Percentiles rank a stretch among this genome's conserved stretches.
These are phyloP conservation scores for Porites australiensis DNA, from an alignment of 64 coral and sea anemone genomes.

Conservation along the genomic window DNA sequence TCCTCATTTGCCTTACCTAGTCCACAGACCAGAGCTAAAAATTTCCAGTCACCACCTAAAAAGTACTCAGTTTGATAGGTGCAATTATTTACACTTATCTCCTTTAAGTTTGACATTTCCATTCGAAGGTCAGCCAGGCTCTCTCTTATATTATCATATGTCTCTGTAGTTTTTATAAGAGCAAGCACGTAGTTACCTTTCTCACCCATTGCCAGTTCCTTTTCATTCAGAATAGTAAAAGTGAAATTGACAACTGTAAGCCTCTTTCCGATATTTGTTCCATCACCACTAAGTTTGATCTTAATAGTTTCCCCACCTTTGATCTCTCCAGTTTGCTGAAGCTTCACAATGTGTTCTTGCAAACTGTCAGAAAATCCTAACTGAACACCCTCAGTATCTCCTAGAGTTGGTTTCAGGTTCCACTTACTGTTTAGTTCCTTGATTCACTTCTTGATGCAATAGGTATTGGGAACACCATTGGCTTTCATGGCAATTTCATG, in stretches of 20 bases:
- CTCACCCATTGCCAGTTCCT: constrained; percentile 60
- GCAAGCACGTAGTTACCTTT: constrained; percentile 72
- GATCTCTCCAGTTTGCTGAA: constrained; percentile 1
- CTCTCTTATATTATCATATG: constrained; percentile 46
- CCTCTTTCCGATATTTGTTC: constrained; percentile 63
- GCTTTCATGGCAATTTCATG: constrained; percentile 70
- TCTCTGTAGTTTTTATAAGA: constrained; percentile 52
- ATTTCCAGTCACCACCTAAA: constrained; percentile 73
- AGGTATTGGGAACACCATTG: constrained; percentile 47
- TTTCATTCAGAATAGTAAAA: constrained; percentile 71
- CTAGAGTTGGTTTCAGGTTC: constrained; percentile 55
- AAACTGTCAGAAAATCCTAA: constrained; percentile 53
- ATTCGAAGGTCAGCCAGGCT: constrained; percentile 46
- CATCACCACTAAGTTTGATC: constrained; percentile 34
- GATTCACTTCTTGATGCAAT: constrained; percentile 53
- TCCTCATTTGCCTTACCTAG: constrained; percentile 66
- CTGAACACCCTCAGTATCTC: constrained; percentile 67
- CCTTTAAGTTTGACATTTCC: constrained; percentile 68
- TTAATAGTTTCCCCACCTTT: constrained; percentile 41
- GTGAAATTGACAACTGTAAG: constrained; percentile 53
- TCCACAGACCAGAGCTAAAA: constrained; percentile 65
- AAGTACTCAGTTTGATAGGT: constrained; percentile 65
- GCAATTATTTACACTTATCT: constrained; percentile 47
- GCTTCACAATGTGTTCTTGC: constrained; percentile 45
- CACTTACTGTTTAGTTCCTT: constrained; percentile 52